Evolutionary conservation across 2,888 invertebrate genomes (phyloP).

Genomic region (Dryococelus australis): DNA sequence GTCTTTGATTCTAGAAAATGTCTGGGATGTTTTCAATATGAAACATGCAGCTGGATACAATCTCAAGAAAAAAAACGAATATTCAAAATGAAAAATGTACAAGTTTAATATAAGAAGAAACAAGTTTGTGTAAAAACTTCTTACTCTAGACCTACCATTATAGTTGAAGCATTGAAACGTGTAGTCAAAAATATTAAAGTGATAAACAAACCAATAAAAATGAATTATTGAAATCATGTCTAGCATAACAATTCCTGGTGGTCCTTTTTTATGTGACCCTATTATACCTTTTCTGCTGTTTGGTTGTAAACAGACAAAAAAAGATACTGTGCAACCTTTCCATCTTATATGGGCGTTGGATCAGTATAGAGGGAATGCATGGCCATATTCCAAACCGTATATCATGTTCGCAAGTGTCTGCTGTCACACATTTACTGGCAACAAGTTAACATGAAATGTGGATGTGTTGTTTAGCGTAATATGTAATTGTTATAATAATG

Average conservation of each 20-base stretch:
- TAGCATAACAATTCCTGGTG: not conserved
- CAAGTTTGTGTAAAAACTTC: not conserved
- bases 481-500: too few species aligned
- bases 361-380: too few species aligned
- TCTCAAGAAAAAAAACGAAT: not conserved
- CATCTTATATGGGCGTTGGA: too few species aligned
- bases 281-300: too few species aligned
- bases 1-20: not conserved
- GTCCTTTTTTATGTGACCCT: too few species aligned
- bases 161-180: not conserved
- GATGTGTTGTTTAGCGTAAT: too few species aligned
- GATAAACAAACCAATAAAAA: not conserved
- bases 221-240: not conserved
- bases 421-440: too few species aligned
- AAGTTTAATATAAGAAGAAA: not conserved
- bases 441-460: too few species aligned
- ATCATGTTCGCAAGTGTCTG: too few species aligned
- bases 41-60: not conserved
- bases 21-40: not conserved
- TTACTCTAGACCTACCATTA: not conserved
- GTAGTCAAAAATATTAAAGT: not conserved
- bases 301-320: too few species aligned
- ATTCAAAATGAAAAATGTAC: not conserved
- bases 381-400: too few species aligned
- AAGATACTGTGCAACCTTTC: too few species aligned